Percentiles rank a stretch among this genome's conserved stretches.
Conservation (phyloP, 2,888 invertebrate genomes). For the Cosmopolites sordidus region DNA sequence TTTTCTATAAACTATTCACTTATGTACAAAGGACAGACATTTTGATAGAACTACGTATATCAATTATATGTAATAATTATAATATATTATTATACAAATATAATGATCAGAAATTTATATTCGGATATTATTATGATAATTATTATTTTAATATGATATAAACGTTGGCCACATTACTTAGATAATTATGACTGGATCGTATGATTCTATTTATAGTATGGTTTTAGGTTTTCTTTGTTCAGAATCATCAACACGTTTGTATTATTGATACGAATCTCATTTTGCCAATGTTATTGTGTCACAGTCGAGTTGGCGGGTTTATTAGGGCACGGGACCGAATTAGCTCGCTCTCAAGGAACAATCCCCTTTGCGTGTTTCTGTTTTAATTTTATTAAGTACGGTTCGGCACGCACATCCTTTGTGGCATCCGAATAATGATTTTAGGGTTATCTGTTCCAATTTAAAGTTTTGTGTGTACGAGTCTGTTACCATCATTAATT, state of each 20-base stretch:
- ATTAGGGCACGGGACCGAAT: slow-evolving; percentile 1
- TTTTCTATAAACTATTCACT: no score
- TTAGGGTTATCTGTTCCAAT: slow-evolving; percentile 11
- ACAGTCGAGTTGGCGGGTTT: slow-evolving; percentile 3
- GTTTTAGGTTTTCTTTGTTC: slow-evolving; percentile 2
- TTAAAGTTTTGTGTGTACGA: not conserved
- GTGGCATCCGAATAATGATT: slow-evolving; percentile 13
- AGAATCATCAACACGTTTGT: slow-evolving; percentile 2
- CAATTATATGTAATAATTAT: no score
- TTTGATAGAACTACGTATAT: no score
- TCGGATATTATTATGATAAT: no score
- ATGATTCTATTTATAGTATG: not conserved
- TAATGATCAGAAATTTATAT: no score
- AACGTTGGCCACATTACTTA: no score
- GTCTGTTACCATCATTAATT: no score
- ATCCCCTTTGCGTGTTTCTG: slow-evolving; percentile 16
- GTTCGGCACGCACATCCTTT: slow-evolving; percentile 18
- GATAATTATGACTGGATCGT: no score
- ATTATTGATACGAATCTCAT: slow-evolving; percentile 14
- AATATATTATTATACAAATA: no score
- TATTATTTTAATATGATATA: no score
- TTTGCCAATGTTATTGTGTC: slow-evolving; percentile 12
- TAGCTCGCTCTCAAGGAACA: slow-evolving; percentile 18
- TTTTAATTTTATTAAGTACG: slow-evolving; percentile 20
- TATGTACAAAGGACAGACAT: no score